These are phyloP conservation scores for Corydoras maculifer DNA, from an alignment of 2,113 vertebrate species.

Conservation along the genomic window DNA sequence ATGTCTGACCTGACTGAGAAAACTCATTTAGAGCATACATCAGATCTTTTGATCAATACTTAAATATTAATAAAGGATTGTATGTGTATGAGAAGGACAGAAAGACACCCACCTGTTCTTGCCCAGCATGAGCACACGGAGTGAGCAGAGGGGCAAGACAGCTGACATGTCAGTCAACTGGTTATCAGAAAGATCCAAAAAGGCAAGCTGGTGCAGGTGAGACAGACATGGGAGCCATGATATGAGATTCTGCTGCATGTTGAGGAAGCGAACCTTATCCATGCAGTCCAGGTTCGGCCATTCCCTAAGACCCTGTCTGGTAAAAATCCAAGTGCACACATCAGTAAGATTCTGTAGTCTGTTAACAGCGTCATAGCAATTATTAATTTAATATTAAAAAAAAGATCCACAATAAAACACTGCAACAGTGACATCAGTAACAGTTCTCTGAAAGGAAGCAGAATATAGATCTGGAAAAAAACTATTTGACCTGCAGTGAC, in stretches of 20 bases:
- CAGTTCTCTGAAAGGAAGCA: too few species aligned
- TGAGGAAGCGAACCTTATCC: constrained; percentile 79
- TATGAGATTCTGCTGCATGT: constrained; percentile 90
- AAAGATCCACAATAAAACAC: too few species aligned
- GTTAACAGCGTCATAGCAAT: too few species aligned
- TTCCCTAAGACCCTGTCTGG: constrained; percentile 75
- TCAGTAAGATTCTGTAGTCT: too few species aligned
- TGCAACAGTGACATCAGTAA: too few species aligned
- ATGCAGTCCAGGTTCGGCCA: constrained; percentile 77
- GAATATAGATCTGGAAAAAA: too few species aligned
- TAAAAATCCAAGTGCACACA: constrained; percentile 19
- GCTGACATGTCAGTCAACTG: constrained; percentile 84
- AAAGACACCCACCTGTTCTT: constrained; percentile 80
- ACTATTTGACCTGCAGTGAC: too few species aligned
- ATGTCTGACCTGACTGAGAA: too few species aligned
- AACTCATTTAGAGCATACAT: too few species aligned
- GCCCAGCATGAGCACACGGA: constrained; percentile 83
- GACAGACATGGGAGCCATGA: constrained; percentile 80
- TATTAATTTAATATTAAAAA: too few species aligned
- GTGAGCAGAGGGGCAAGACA: constrained; percentile 72
- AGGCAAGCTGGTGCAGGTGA: constrained; percentile 78
- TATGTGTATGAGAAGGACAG: not conserved
- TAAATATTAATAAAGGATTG: not conserved
- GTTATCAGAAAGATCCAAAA: constrained; percentile 89
- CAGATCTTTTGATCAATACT: too few species aligned